phyloP scores from a whole-genome alignment of 2,888 invertebrate genomes.

The Notocelia uddmanniana region DNA sequence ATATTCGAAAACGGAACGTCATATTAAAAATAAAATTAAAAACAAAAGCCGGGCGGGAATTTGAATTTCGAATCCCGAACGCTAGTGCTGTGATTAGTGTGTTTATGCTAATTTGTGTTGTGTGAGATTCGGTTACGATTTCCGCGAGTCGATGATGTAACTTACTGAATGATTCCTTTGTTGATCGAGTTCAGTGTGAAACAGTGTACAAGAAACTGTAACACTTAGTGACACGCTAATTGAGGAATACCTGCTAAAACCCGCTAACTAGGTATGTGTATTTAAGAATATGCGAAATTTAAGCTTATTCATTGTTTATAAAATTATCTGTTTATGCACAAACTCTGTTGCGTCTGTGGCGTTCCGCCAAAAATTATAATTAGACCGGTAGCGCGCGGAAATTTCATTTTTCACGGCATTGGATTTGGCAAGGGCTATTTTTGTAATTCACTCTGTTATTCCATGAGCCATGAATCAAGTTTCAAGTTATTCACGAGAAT shows the following conservation, averaged over 20 bases:
- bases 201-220: constrained; percentile 71
- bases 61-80: constrained; percentile 32
- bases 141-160: constrained; percentile 77
- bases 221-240: constrained; percentile 68
- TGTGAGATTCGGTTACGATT: constrained; percentile 62
- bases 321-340: constrained; percentile 56
- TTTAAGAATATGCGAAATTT: constrained; percentile 2
- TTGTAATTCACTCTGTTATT: constrained; percentile 48
- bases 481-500: constrained; percentile 21
- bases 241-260: constrained; percentile 25
- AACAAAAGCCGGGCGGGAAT: constrained; percentile 6
- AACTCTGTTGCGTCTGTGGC: constrained; percentile 65
- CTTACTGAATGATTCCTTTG: constrained; percentile 71
- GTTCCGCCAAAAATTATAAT: constrained; percentile 77
- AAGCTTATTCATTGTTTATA: constrained; percentile 50
- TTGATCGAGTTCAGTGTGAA: constrained; percentile 61
- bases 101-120: constrained; percentile 61
- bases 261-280: constrained; percentile 29
- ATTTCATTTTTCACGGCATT: constrained; percentile 67
- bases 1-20: constrained; percentile 60
- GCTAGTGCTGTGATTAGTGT: constrained; percentile 53
- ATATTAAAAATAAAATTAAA: constrained; percentile 28
- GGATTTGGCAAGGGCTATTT: constrained; percentile 66
- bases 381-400: constrained; percentile 65
- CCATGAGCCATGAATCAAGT: constrained; percentile 36